Evolutionary conservation across 1,140 invertebrate genomes (phyloP).

Genomic region (Zaprionus lachaisei): DNA sequence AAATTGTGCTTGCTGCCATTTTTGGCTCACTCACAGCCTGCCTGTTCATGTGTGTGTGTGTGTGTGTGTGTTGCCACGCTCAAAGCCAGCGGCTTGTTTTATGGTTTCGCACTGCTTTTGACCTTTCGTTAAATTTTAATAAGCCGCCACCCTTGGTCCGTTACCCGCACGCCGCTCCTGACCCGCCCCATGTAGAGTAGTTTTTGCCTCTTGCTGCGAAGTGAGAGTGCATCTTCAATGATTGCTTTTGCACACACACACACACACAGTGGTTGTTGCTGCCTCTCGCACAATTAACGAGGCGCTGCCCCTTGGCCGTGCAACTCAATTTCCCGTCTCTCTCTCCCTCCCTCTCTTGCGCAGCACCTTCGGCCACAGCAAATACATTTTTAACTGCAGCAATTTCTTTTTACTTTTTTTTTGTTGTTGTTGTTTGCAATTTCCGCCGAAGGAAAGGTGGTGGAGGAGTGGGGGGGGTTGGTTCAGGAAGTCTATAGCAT

Average conservation of each 20-base stretch:
- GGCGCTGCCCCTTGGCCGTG: slow-evolving; percentile 47
- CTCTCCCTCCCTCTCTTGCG: not conserved
- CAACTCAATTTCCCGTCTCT: slow-evolving; percentile 68
- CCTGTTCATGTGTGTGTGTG: slow-evolving; percentile 16
- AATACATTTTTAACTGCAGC: slow-evolving; percentile 72
- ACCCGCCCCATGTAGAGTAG: slow-evolving; percentile 20
- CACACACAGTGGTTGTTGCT: not conserved
- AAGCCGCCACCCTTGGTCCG: slow-evolving; percentile 29
- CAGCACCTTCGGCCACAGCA: slow-evolving; percentile 45
- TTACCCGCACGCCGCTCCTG: slow-evolving; percentile 29
- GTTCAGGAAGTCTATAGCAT: not conserved
- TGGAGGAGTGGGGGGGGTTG: too few relatives aligned
- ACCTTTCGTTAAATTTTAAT: slow-evolving; percentile 81
- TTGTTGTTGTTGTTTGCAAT: slow-evolving; percentile 72
- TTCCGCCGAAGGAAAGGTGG: slow-evolving; percentile 50
- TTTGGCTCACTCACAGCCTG: slow-evolving; percentile 53
- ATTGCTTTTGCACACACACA: slow-evolving; percentile 16
- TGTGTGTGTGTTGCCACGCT: slow-evolving; percentile 31
- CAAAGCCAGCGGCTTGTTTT: slow-evolving; percentile 80
- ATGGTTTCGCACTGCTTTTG: slow-evolving; percentile 80
- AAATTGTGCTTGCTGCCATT: slow-evolving; percentile 68
- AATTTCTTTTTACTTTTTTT: slow-evolving; percentile 31
- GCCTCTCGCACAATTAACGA: slow-evolving; percentile 52
- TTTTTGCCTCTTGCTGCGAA: slow-evolving; percentile 30
- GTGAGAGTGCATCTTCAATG: slow-evolving; percentile 25